Conservation (phyloP, 2,797 vertebrate genomes). For the Pipistrellus pipistrellus region DNA sequence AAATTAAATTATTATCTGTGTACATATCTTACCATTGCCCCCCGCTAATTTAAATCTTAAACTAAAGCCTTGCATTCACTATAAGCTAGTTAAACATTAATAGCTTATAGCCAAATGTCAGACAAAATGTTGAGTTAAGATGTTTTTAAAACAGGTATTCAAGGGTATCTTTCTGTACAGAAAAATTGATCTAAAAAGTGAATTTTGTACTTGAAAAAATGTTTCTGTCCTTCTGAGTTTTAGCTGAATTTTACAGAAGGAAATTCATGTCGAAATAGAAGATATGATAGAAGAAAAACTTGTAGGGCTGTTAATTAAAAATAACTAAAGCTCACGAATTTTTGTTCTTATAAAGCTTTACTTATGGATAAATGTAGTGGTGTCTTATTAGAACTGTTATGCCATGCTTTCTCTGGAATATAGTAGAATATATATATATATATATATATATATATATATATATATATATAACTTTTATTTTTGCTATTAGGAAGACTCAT, state of each 20-base stretch:
- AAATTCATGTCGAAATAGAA: slow-evolving; percentile 47
- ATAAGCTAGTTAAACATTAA: slow-evolving; percentile 19
- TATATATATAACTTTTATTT: slow-evolving; percentile 49
- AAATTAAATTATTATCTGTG: too few relatives aligned
- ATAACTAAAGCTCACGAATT: slow-evolving; percentile 32
- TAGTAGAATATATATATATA: slow-evolving; percentile 48
- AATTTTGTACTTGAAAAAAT: slow-evolving; percentile 4
- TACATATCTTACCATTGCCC: too few relatives aligned
- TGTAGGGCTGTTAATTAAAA: slow-evolving; percentile 16
- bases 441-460: slow-evolving; percentile 50
- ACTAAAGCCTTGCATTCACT: slow-evolving; percentile 28
- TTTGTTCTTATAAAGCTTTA: slow-evolving; percentile 44
- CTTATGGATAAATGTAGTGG: neutral
- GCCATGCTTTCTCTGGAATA: slow-evolving; percentile 38
- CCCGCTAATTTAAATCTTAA: slow-evolving; percentile 3
- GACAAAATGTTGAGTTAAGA: slow-evolving; percentile 18
- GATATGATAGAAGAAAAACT: slow-evolving; percentile 54
- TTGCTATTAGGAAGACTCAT: slow-evolving; percentile 91
- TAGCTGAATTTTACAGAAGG: slow-evolving; percentile 57
- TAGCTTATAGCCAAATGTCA: slow-evolving; percentile 34
- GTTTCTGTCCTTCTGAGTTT: neutral
- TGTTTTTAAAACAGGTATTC: neutral
- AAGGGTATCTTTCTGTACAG: neutral
- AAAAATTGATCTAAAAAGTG: slow-evolving; percentile 50
- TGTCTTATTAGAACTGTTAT: slow-evolving; percentile 48